Percentiles rank a stretch among this genome's conserved stretches.
phyloP scores from a whole-genome alignment of 2,113 vertebrate species.

The Phaetusa simplex region DNA sequence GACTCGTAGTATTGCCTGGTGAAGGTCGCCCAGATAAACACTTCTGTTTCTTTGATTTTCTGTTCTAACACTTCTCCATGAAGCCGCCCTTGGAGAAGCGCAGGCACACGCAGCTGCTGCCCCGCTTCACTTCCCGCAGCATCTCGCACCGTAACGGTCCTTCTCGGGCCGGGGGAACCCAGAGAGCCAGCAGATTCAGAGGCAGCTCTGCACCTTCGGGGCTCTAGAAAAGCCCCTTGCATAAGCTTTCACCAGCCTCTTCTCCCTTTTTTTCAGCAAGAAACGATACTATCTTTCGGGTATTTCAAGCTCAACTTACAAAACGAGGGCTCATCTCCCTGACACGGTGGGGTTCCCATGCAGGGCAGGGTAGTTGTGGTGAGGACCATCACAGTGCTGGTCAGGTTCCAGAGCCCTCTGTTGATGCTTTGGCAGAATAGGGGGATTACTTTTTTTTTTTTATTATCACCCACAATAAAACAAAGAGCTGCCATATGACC shows the following conservation, averaged over 20 bases:
- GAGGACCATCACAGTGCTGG: rapidly evolving
- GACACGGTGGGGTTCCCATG: rapidly evolving
- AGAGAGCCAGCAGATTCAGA: background rate
- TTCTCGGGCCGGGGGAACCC: background rate
- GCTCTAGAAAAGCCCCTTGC: background rate
- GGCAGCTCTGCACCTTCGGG: rapidly evolving
- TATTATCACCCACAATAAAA: background rate
- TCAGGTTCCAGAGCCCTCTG: background rate
- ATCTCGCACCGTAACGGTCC: rapidly evolving
- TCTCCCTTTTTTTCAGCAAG: background rate
- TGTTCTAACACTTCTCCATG: background rate
- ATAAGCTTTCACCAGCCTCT: rapidly evolving
- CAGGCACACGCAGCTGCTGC: background rate
- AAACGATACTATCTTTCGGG: rapidly evolving
- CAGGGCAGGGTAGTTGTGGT: background rate
- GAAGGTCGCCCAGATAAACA: background rate
- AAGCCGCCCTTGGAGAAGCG: background rate
- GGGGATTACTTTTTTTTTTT: background rate
- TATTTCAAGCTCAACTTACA: background rate
- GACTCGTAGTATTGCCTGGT: background rate
- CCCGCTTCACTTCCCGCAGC: background rate
- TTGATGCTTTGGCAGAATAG: background rate
- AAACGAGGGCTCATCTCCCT: rapidly evolving
- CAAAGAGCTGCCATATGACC: rapidly evolving
- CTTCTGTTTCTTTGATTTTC: background rate